phyloP scores from a whole-genome alignment of 2,113 vertebrate species.

The Microtus ochrogaster region DNA sequence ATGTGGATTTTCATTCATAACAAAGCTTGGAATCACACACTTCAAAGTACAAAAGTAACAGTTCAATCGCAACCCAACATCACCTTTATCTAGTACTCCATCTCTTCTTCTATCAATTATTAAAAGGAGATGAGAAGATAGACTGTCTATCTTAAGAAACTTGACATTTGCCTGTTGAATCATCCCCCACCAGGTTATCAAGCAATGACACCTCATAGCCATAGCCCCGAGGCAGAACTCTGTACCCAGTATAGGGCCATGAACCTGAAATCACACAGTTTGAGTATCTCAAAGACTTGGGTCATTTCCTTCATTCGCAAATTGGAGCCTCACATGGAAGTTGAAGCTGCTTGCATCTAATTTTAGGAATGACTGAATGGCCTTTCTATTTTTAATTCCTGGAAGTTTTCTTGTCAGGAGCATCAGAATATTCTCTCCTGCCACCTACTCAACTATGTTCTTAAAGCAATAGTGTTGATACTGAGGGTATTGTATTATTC shows the following conservation, averaged over 20 bases:
- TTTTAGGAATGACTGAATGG: constrained; percentile 10
- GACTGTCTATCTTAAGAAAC: neutral
- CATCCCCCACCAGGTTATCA: neutral
- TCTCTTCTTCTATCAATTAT: neutral
- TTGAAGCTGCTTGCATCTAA: neutral
- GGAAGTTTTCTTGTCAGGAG: neutral
- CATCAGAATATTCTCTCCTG: neutral
- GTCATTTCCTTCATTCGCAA: neutral
- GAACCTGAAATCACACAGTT: neutral
- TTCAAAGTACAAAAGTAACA: neutral
- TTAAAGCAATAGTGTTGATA: neutral
- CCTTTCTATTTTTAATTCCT: constrained; percentile 1
- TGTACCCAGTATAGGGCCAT: neutral
- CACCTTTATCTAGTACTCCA: neutral
- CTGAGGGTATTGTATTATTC: neutral
- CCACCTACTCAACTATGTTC: neutral
- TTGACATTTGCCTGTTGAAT: neutral
- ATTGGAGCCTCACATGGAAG: neutral
- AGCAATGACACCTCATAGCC: neutral
- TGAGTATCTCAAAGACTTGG: neutral
- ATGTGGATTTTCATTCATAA: neutral
- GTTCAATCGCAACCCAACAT: neutral
- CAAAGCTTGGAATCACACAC: neutral
- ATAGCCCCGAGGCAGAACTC: neutral
- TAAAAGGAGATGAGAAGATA: neutral